Percentiles rank a stretch among this genome's conserved stretches.
Evolutionary conservation across 2,888 invertebrate species (phyloP).

Genomic region (Steromphala cineraria): DNA sequence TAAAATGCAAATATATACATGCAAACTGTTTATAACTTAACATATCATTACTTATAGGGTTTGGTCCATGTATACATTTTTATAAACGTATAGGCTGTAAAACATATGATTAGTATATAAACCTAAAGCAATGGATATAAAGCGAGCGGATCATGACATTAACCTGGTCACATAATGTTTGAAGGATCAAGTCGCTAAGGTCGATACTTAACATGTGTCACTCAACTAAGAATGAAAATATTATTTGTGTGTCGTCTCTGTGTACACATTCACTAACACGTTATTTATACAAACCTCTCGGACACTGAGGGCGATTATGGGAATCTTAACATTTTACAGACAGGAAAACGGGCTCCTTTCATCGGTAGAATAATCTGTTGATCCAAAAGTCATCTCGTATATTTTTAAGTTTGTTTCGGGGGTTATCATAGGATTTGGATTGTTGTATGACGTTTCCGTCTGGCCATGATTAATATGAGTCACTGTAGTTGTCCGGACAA

Average conservation of each 20-base stretch:
- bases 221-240: background rate
- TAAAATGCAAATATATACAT: no score
- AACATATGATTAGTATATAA: no score
- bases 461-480: background rate
- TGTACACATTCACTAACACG: background rate
- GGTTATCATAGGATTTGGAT: background rate
- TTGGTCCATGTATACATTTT: no score
- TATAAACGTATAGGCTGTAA: no score
- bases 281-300: background rate
- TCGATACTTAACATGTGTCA: no score
- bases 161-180: no score
- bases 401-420: background rate
- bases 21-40: no score
- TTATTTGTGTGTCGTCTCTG: background rate
- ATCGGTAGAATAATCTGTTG: background rate
- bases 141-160: no score
- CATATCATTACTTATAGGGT: no score
- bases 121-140: no score
- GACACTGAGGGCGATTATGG: background rate
- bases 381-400: background rate
- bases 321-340: background rate
- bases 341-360: background rate
- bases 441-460: background rate
- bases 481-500: background rate
- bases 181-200: no score